Percentiles rank a stretch among this genome's conserved stretches.
These are phyloP conservation scores for rabbit (Oryctolagus cuniculus) DNA, from an alignment of 2,113 vertebrate species.

Conservation along the genomic window mOryCun1.1 NC_091434.1:179371501-179372000, in stretches of 20 bases:
- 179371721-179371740: background rate
- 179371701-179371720: background rate
- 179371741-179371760: background rate
- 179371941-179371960: background rate
- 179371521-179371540: constrained; percentile 12
- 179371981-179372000: background rate
- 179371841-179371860: background rate
- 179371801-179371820: background rate
- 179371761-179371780: background rate
- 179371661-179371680: background rate
- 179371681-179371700: no score
- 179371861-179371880: background rate
- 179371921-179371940: background rate
- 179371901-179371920: background rate
- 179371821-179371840: background rate
- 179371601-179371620: no score
- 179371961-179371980: background rate
- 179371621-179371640: background rate
- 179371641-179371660: accelerated
- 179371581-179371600: no score
- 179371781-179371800: background rate
- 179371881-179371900: background rate
- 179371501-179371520: background rate
- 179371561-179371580: background rate
- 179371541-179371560: background rate